Conservation (phyloP, 92 coral and sea anemone species). For the Palythoa caribaeorum region DNA sequence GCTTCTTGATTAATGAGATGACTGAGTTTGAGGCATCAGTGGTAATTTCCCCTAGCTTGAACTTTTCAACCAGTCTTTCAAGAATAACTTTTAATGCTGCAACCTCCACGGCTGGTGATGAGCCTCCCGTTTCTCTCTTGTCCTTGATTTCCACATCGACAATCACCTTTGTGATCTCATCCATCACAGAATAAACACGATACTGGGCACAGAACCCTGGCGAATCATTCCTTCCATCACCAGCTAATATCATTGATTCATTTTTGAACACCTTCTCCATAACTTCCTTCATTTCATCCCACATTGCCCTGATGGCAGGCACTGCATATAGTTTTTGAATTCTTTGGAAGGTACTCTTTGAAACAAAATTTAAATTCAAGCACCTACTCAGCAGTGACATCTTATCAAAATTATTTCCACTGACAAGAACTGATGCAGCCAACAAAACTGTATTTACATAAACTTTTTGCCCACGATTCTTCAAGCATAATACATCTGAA, state of each 20-base stretch:
- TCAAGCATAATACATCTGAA: slow-evolving; percentile 49
- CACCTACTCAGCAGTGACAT: slow-evolving; percentile 19
- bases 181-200: slow-evolving; percentile 50
- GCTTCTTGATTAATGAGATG: slow-evolving; percentile 59
- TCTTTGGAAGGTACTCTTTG: slow-evolving; percentile 30
- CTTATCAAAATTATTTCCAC: slow-evolving; percentile 30
- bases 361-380: slow-evolving; percentile 9
- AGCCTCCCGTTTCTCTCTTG: slow-evolving; percentile 54
- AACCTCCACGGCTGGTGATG: slow-evolving; percentile 61
- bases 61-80: slow-evolving; percentile 39
- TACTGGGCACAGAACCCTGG: slow-evolving; percentile 45
- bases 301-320: slow-evolving; percentile 14
- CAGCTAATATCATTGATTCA: slow-evolving; percentile 33
- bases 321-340: slow-evolving; percentile 35
- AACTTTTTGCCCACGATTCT: slow-evolving; percentile 52
- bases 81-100: slow-evolving; percentile 36
- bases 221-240: slow-evolving; percentile 56
- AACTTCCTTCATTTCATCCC: slow-evolving; percentile 13
- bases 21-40: slow-evolving; percentile 64
- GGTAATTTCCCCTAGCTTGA: slow-evolving; percentile 50
- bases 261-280: slow-evolving; percentile 10
- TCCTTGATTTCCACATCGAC: slow-evolving; percentile 49
- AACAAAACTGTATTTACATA: slow-evolving; percentile 49
- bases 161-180: slow-evolving; percentile 43
- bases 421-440: slow-evolving; percentile 55